Evolutionary conservation across 2,888 invertebrate species (phyloP).

Genomic region (Leucania comma): DNA sequence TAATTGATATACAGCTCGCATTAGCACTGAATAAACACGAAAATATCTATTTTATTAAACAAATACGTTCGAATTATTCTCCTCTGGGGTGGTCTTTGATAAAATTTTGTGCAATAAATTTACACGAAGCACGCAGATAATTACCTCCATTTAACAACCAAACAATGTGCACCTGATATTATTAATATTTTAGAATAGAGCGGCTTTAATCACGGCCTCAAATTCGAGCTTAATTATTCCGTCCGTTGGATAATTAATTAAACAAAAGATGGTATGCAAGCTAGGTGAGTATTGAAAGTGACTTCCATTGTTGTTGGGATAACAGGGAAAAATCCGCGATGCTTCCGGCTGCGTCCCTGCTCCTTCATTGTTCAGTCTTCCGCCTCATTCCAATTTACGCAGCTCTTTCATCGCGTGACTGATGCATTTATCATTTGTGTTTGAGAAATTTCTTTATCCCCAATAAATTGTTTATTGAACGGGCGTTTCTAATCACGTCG

Average conservation of each 20-base stretch:
- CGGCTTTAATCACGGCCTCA: slow-evolving; percentile 80
- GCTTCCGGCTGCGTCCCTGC: slow-evolving; percentile 80
- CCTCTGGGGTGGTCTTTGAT: slow-evolving; percentile 69
- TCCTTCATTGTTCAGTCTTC: slow-evolving; percentile 79
- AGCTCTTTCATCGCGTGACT: slow-evolving; percentile 82
- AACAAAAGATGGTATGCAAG: slow-evolving; percentile 83
- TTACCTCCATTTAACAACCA: slow-evolving; percentile 79
- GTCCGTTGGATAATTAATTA: slow-evolving; percentile 87
- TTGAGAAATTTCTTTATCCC: slow-evolving; percentile 80
- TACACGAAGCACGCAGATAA: slow-evolving; percentile 74
- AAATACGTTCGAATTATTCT: slow-evolving; percentile 70
- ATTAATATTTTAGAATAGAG: slow-evolving; percentile 80
- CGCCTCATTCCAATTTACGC: slow-evolving; percentile 81
- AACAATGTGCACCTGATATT: slow-evolving; percentile 82
- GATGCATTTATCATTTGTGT: slow-evolving; percentile 84
- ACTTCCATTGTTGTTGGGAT: slow-evolving; percentile 83
- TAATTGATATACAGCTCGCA: slow-evolving; percentile 66
- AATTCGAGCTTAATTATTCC: slow-evolving; percentile 86
- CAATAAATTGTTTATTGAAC: slow-evolving; percentile 87
- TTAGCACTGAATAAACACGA: slow-evolving; percentile 61
- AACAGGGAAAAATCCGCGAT: slow-evolving; percentile 85
- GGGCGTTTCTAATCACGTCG: slow-evolving; percentile 84
- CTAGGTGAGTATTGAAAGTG: slow-evolving; percentile 81
- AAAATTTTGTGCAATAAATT: slow-evolving; percentile 76
- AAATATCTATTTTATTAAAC: slow-evolving; percentile 68